These are phyloP conservation scores for Lumbricus terrestris DNA, from an alignment of 2,888 invertebrate species.

Conservation along the genomic window DNA sequence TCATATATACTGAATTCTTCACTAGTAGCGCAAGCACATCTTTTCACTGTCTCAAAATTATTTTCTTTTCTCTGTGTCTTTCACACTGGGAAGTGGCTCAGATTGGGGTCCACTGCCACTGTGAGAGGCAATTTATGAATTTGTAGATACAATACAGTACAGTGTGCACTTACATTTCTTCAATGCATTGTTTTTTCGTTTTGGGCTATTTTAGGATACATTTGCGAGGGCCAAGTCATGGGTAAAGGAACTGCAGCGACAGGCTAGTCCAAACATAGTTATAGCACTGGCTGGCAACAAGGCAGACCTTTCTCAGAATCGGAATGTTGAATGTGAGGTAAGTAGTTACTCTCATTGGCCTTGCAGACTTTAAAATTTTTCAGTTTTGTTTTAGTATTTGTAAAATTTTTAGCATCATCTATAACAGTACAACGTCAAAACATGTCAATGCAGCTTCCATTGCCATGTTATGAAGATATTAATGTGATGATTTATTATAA, in stretches of 20 bases:
- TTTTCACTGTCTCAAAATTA: too few species aligned
- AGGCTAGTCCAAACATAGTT: conserved; percentile 98
- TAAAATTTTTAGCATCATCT: neutral
- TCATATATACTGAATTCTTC: too few species aligned
- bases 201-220: conserved; percentile 72
- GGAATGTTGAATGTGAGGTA: conserved; percentile 80
- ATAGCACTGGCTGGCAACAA: conserved; percentile 99
- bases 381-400: neutral
- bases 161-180: too few species aligned
- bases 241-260: conserved; percentile 98
- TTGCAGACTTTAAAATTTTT: neutral
- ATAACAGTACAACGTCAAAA: neutral
- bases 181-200: neutral
- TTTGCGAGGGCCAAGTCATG: conserved; percentile 98
- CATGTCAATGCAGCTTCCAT: neutral
- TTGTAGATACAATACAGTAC: too few species aligned
- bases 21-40: too few species aligned
- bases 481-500: neutral
- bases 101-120: too few species aligned
- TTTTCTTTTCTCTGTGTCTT: too few species aligned
- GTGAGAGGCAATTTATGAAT: too few species aligned
- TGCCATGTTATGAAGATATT: neutral
- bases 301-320: conserved; percentile 91
- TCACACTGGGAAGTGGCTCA: too few species aligned
- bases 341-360: neutral